Conservation (phyloP, 2,113 vertebrate genomes). For the Colinus virginianus region DNA sequence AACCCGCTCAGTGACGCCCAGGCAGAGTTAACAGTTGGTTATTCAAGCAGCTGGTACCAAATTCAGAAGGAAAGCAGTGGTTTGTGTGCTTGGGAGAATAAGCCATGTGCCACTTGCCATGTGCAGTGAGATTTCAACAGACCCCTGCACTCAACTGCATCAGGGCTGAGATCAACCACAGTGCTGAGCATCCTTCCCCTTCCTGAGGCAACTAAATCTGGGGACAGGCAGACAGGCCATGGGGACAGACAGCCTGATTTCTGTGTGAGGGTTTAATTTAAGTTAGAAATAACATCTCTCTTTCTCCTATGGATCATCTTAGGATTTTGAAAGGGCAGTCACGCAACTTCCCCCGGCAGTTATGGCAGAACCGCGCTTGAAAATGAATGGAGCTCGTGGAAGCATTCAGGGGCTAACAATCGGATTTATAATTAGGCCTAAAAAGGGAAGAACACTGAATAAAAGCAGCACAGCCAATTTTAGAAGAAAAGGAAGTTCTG, state of each 20-base stretch:
- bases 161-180: background rate
- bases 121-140: background rate
- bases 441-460: constrained; percentile 67
- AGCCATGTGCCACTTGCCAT: background rate
- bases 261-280: background rate
- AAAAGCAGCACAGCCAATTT: constrained; percentile 73
- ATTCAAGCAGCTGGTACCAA: background rate
- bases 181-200: background rate
- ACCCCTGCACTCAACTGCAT: background rate
- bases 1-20: background rate
- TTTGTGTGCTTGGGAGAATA: background rate
- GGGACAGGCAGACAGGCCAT: fast-evolving
- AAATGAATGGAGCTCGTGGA: constrained; percentile 73
- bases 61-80: background rate
- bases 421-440: constrained; percentile 71
- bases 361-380: constrained; percentile 46
- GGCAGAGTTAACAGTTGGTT: background rate
- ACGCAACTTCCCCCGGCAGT: constrained; percentile 62
- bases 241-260: background rate
- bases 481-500: constrained; percentile 72
- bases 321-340: constrained; percentile 69
- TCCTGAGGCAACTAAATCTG: background rate
- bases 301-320: constrained; percentile 66
- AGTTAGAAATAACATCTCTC: constrained; percentile 63
- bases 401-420: constrained; percentile 69